phyloP scores from a whole-genome alignment of 2,797 vertebrate genomes.

The Syndactyla subalaris region DNA sequence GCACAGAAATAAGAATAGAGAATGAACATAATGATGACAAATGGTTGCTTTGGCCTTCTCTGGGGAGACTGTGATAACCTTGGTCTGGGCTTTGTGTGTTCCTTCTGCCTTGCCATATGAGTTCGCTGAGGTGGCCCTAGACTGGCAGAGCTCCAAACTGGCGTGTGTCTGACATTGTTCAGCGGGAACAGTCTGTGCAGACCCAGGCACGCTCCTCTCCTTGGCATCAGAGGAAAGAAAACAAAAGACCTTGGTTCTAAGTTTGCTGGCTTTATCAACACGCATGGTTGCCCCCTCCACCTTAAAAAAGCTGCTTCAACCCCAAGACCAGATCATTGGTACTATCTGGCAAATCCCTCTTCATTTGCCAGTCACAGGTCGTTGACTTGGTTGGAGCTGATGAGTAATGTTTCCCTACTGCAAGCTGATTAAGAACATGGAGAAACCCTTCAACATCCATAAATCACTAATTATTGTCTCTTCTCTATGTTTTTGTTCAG shows the following conservation, averaged over 20 bases:
- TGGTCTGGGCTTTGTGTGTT: slow-evolving; percentile 59
- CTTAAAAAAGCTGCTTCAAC: slow-evolving; percentile 52
- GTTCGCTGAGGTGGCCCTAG: slow-evolving; percentile 47
- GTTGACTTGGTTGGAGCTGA: background rate
- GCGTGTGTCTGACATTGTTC: slow-evolving; percentile 79
- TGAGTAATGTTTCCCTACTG: background rate
- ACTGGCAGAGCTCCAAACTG: slow-evolving; percentile 70
- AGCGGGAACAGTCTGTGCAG: slow-evolving; percentile 71
- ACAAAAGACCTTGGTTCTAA: slow-evolving; percentile 47
- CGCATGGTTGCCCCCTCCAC: background rate
- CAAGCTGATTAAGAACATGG: background rate
- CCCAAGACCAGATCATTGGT: background rate
- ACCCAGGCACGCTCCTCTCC: slow-evolving; percentile 72
- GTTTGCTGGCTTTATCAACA: slow-evolving; percentile 47
- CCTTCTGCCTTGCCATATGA: slow-evolving; percentile 15
- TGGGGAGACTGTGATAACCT: slow-evolving; percentile 71
- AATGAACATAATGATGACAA: slow-evolving; percentile 70
- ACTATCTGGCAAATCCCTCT: slow-evolving; percentile 20
- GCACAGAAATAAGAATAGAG: slow-evolving; percentile 60
- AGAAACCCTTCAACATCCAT: background rate
- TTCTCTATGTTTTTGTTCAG: background rate
- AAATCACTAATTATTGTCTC: background rate
- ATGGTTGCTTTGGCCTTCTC: slow-evolving; percentile 72
- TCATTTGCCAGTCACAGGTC: background rate
- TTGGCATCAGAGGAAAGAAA: slow-evolving; percentile 42